Conservation (phyloP, 2,888 invertebrate species). For the Iselma pallidipennis region DNA sequence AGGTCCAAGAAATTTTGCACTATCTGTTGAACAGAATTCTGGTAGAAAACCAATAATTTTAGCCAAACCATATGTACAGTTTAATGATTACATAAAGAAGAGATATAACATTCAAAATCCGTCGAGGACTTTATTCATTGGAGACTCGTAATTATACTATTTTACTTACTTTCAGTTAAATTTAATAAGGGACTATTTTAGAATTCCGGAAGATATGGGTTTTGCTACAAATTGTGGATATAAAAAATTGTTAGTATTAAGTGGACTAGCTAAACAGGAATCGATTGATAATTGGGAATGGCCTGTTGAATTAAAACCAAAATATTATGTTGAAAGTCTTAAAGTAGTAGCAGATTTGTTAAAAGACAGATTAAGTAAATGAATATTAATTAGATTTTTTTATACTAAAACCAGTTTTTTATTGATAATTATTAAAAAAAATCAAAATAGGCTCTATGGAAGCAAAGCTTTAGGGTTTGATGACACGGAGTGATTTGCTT, state of each 20-base stretch:
- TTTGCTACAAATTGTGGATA: conserved; percentile 74
- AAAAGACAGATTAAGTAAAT: not conserved
- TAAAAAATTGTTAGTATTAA: conserved; percentile 73
- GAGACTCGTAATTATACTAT: conserved; percentile 75
- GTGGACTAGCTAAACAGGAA: conserved; percentile 56
- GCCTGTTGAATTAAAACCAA: conserved; percentile 57
- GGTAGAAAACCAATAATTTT: conserved; percentile 50
- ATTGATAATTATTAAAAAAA: no score
- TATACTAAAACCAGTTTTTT: no score
- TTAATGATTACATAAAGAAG: conserved; percentile 60
- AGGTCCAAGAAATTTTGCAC: conserved; percentile 47
- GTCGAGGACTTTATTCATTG: conserved; percentile 75
- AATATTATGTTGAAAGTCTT: conserved; percentile 54
- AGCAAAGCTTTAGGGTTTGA: no score
- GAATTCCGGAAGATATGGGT: conserved; percentile 71
- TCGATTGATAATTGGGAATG: conserved; percentile 47
- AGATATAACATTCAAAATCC: conserved; percentile 65
- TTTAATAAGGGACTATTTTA: conserved; percentile 6
- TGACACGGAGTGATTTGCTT: no score
- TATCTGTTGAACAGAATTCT: conserved; percentile 18
- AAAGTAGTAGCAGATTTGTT: not conserved
- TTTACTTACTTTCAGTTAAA: not conserved
- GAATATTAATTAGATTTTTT: no score
- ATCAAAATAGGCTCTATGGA: no score
- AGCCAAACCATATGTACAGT: conserved; percentile 59